Percentiles rank a stretch among this genome's conserved stretches.
phyloP scores from a whole-genome alignment of 2,888 invertebrate genomes.

The Hirtodrosophila alboralis region DNA sequence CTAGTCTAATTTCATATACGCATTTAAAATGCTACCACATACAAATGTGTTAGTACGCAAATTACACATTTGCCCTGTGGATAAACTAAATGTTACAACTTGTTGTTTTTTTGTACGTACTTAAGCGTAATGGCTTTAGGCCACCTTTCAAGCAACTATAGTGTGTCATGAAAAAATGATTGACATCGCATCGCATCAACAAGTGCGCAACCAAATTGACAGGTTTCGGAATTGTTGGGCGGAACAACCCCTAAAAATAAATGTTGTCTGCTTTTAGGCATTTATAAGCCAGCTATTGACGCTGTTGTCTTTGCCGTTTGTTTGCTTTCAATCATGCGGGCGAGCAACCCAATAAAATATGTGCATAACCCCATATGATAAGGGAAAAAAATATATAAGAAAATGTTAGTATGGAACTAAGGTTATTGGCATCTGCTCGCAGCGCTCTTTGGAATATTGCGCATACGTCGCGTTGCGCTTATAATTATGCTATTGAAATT shows the following conservation, averaged over 20 bases:
- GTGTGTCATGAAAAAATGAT: constrained; percentile 9
- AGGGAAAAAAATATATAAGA: no score
- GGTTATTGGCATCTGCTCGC: constrained; percentile 2
- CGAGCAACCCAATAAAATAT: background rate
- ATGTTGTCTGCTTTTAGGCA: constrained; percentile 18
- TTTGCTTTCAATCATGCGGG: constrained; percentile 58
- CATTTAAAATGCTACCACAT: no score
- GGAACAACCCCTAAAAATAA: constrained; percentile 15
- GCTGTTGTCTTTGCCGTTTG: constrained; percentile 35
- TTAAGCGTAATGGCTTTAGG: constrained; percentile 5
- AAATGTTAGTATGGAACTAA: no score
- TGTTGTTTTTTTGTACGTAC: constrained; percentile 4
- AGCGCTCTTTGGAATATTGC: constrained; percentile 6
- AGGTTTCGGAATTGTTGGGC: constrained; percentile 4
- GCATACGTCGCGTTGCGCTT: constrained; percentile 22
- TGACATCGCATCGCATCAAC: constrained; percentile 6
- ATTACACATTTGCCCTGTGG: constrained; percentile 1
- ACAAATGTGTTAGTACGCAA: background rate
- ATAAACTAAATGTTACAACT: constrained; percentile 7
- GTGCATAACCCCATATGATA: constrained; percentile 4
- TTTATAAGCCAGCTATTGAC: constrained; percentile 17
- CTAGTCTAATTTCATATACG: no score
- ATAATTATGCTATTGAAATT: constrained; percentile 39
- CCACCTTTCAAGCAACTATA: constrained; percentile 10
- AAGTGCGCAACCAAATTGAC: constrained; percentile 11